Conservation (phyloP, 2,888 invertebrate species). For the Diaperis boleti region DNA sequence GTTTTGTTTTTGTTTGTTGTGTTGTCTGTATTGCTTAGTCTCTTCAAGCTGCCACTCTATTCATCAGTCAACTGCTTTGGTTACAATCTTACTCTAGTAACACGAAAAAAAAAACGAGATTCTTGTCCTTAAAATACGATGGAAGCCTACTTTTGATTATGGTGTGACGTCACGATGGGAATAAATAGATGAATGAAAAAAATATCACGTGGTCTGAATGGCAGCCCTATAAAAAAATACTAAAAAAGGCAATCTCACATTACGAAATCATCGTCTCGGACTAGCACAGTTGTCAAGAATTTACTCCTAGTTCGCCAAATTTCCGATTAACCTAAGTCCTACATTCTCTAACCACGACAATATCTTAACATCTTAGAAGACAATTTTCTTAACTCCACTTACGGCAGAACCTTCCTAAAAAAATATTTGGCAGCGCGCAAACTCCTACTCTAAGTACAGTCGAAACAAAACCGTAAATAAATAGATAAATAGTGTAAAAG, state of each 20-base stretch:
- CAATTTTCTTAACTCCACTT: conserved; percentile 36
- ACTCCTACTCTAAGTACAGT: conserved; percentile 46
- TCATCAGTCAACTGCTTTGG: conserved; percentile 39
- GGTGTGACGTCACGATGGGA: conserved; percentile 23
- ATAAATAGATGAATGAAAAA: conserved; percentile 36
- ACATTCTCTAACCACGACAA: conserved; percentile 41
- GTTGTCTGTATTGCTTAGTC: conserved; percentile 39
- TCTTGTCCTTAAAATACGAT: conserved; percentile 38
- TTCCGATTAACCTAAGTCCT: conserved; percentile 39
- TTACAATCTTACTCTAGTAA: conserved; percentile 25
- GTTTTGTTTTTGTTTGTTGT: conserved; percentile 11
- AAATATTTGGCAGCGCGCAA: conserved; percentile 52
- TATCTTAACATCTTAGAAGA: conserved; percentile 42
- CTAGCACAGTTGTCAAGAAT: conserved; percentile 54
- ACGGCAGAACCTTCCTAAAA: conserved; percentile 40
- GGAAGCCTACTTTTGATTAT: conserved; percentile 46
- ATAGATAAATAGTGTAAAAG: conserved; percentile 36
- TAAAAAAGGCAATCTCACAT: conserved; percentile 43
- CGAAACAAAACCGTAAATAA: conserved; percentile 42
- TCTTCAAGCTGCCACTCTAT: conserved; percentile 39
- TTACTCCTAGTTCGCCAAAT: conserved; percentile 33
- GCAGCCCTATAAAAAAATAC: conserved; percentile 47
- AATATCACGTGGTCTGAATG: conserved; percentile 47
- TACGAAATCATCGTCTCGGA: conserved; percentile 52
- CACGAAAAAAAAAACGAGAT: conserved; percentile 24